Evolutionary conservation across 2,888 invertebrate genomes (phyloP), one percentile per base, ranked within the genome.

Genomic region (Tipula confusa): DNA sequence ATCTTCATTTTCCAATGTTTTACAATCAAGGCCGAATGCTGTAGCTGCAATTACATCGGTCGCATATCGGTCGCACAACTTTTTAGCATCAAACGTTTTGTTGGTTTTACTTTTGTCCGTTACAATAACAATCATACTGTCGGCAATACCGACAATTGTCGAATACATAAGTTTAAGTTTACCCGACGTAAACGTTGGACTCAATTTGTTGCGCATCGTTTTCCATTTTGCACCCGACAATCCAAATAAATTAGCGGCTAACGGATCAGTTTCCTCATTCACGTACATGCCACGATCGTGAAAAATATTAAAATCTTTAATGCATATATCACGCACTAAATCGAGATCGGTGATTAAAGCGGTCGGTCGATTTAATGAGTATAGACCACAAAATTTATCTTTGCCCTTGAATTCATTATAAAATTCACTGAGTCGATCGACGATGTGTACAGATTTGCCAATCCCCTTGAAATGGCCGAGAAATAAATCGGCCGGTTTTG

Each of bases 211-310:
- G 9, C 84, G 83, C 7, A 83, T 13, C 11, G 9, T 29, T 29
- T 31, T 43, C 84, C 84, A 84, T 64, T 83, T 84, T 2, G 13
- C 11, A 5, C 84, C 84, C 1, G 38, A 3, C n/a, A 84, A 28
- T 5, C 28, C 38, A 18, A 84, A 83, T 81, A 84, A 38, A 38
- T 83, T 38, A 3, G 38, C 83, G 11, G 84, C 80, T 11, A 84
- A 29, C 0, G 84, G 84, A 33, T 84, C 84, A 6, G 43, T 43
- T 24, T 82, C 80, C 31, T 84, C 83, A 80, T 84, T 83, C 31
- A 29, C 64, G 31, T 82, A 84, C 13, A 83, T n/a, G 13, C 82
- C 83, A n/a, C 84, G 84, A 83, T 83, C 64, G 6, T 82, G 64
- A 79, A 84, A 84, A 11, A 33, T 43, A 31, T 82, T 80, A 31